Base-by-base conservation (phyloP, 2,888 invertebrate species). In the Amphipoea oculea region DNA sequence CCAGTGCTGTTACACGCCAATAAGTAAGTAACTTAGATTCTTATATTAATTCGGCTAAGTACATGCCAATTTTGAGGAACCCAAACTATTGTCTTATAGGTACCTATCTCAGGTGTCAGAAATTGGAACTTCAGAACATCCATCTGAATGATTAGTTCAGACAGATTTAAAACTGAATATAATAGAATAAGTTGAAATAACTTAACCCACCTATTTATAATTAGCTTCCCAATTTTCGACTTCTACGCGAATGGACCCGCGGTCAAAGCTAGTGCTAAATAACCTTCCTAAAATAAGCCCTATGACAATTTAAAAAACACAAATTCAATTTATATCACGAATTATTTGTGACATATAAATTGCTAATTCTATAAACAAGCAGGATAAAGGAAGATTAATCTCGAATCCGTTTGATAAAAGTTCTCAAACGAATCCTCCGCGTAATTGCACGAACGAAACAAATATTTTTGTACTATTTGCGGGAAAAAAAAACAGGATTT, bases 401-500 rank as follows among this genome's bases (percentile, higher is more conserved):
- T 82, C 67, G 67, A 83, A 82, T 83, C 72, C 69, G 72, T 86
- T 88, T 78, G 83, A 81, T 86, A 83, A 83, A 89, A 83, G 82
- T 86, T 87, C 79, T 85, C 82, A 79, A 83, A 85, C 83, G 86
- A 88, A 87, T 85, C 87, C 84, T 85, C 84, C 69, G 78, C 79
- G 69, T 87, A 88, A 90, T 88, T 89, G 86, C 87, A 75, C 74
- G 71, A 89, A 86, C 77, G 79, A 88, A 89, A 90, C 86, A 90
- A 90, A 89, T 88, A 89, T 92, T 90, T 89, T 83, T 85, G 77
- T 90, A 90, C 89, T 91, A 90, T 89, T 92, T 89, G 81, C 86
- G 82, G 75, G 86, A 89, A 89, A 91, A 89, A 91, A 29, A 91
- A 90, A 88, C 88, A 89, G 91, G 92, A 94, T 95, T 95, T 94